Base-by-base conservation (phyloP, 92 coral and sea anemone species). In the Pocillopora grandis region DNA sequence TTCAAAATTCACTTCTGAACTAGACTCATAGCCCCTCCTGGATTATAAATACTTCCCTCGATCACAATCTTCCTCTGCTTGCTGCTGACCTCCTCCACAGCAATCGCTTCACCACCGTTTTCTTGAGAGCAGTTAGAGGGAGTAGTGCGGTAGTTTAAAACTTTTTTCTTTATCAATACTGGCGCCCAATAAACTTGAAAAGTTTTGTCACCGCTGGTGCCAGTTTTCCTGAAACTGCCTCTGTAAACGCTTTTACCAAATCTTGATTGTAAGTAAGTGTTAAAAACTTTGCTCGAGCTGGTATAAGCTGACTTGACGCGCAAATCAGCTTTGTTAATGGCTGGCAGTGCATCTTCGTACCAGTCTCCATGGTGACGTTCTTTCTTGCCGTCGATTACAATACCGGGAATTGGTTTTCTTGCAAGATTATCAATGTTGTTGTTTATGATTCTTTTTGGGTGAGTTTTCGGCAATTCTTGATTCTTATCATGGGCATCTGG, bases 201-300 rank as follows among this genome's bases (percentile, higher is more conserved):
- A 33, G 31, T 80, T 57, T 80, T 67, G 36, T 66, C 27, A 18
- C 33, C 76, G 9, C 36, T 56, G 11, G 10, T 11, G 12, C 17
- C 57, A 12, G 67, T 35, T 76, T 68, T 80, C 66, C 59, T 80
- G 58, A 7, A 13, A 9, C 15, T 10, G 58, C 58, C 19, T 18
- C 16, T 33, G 13, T 55, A 69, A 68, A 80, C 66, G 55, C 87
- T 90, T 81, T 89, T 80, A 11, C 93, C 93, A 58, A 86, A 90
- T 21, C 93, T 72, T 17, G 88, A 58, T 76, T 87, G 87, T 19
- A 86, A 66, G 37, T 86, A 86, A 36, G 76, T 82, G 82, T 82
- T 73, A 64, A 76, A 81, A 19, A 31, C 49, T 19, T 18, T 68
- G 48, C 76, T 68, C 15, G 76, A 80, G 66, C 27, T 33, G 31